A percentile compares a stretch with the other conserved stretches of the same genome.
These are phyloP conservation scores for Arothron firmamentum DNA, from an alignment of 2,113 vertebrate genomes.

Conservation along the genomic window DNA sequence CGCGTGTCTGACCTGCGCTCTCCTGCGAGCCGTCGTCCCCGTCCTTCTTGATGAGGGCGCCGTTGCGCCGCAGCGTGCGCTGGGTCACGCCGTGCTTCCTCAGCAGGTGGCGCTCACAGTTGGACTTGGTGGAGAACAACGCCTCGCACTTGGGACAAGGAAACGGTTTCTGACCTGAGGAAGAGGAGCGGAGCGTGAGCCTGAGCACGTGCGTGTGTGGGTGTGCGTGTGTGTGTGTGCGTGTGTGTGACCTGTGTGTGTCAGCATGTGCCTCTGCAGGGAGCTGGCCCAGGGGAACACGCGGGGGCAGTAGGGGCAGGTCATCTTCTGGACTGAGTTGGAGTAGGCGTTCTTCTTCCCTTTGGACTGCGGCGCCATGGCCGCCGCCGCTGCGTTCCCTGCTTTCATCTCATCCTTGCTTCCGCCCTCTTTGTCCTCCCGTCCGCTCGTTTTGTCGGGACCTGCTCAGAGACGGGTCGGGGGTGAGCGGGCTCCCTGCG, in stretches of 20 bases:
- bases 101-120: constrained; percentile 89
- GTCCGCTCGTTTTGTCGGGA: constrained; percentile 24
- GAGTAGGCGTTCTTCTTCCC: constrained; percentile 90
- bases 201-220: neutral
- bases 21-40: constrained; percentile 74
- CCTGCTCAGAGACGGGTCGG: constrained; percentile 53
- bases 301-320: constrained; percentile 88
- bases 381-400: neutral
- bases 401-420: constrained; percentile 64
- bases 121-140: constrained; percentile 88
- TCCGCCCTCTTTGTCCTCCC: constrained; percentile 66
- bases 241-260: constrained; percentile 84
- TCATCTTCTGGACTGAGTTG: constrained; percentile 90
- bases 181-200: neutral
- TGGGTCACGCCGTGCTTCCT: constrained; percentile 80
- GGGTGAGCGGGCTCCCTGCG: neutral
- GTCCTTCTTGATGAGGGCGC: constrained; percentile 70
- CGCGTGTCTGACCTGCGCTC: constrained; percentile 67
- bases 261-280: constrained; percentile 93
- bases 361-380: constrained; percentile 65
- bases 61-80: constrained; percentile 78
- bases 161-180: constrained; percentile 83
- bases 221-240: neutral
- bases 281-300: constrained; percentile 95
- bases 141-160: constrained; percentile 81